phyloP scores from a whole-genome alignment of 2,113 vertebrate species.

The Calyptomena viridis region DNA sequence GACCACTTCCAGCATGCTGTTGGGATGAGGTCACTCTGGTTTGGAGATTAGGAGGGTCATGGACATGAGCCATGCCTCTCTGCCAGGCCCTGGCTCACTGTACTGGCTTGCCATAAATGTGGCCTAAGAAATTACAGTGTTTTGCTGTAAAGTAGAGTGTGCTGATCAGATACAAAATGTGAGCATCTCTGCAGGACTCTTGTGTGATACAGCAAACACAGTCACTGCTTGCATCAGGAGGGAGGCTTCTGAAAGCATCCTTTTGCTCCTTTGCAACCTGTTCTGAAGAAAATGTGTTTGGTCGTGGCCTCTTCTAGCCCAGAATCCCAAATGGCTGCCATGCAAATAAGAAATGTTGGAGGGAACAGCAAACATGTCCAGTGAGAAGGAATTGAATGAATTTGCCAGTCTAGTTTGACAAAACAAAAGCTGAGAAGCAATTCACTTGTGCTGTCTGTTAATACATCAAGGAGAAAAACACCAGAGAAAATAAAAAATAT shows the following conservation, averaged over 20 bases:
- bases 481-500: background rate
- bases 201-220: background rate
- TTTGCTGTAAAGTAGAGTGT: background rate
- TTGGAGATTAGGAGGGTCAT: background rate
- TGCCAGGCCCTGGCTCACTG: background rate
- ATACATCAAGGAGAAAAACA: background rate
- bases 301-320: background rate
- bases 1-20: background rate
- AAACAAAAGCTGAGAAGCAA: background rate
- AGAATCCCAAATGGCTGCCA: background rate
- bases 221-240: background rate
- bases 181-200: fast-evolving
- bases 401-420: background rate
- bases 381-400: background rate
- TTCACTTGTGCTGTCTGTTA: background rate
- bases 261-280: background rate
- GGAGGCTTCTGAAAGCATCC: background rate
- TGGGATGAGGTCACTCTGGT: constrained; percentile 29
- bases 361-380: background rate
- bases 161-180: background rate
- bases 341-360: background rate
- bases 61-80: background rate
- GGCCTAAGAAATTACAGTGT: background rate
- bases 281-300: background rate
- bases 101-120: background rate